Percentiles rank a stretch among this genome's conserved stretches.
phyloP scores from a whole-genome alignment of 2,888 invertebrate species.

The Heliconius aoede region DNA sequence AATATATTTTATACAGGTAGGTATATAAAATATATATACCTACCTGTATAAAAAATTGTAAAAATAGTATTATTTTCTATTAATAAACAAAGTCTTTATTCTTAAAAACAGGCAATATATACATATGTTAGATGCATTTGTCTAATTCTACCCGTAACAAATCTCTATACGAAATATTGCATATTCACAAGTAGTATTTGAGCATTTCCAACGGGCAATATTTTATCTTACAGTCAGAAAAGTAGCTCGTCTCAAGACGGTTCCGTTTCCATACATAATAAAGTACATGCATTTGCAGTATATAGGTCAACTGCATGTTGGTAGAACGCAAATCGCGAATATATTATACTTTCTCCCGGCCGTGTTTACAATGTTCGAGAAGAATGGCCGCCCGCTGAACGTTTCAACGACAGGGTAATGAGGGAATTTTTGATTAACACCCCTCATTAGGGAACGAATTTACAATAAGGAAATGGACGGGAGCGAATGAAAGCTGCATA shows the following conservation, averaged over 20 bases:
- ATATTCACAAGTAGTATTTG: conserved; percentile 43
- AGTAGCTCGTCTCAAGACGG: conserved; percentile 47
- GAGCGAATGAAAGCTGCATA: not conserved
- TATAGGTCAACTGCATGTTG: conserved; percentile 48
- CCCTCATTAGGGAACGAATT: conserved; percentile 38
- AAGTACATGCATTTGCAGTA: conserved; percentile 49
- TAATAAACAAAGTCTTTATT: not conserved
- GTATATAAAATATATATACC: too few species aligned
- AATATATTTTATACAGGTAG: too few species aligned
- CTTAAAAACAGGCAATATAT: not conserved
- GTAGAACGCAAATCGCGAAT: conserved; percentile 47
- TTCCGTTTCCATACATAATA: conserved; percentile 49
- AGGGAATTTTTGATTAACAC: conserved; percentile 45
- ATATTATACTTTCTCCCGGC: conserved; percentile 44
- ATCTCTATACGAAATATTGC: conserved; percentile 42
- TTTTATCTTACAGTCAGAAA: conserved; percentile 49
- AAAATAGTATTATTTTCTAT: not conserved
- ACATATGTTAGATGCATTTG: not conserved
- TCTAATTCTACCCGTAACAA: conserved; percentile 42
- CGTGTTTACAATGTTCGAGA: conserved; percentile 44
- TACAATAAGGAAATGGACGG: conserved; percentile 29
- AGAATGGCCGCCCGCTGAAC: conserved; percentile 43
- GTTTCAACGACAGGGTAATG: conserved; percentile 44
- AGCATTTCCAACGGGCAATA: conserved; percentile 49
- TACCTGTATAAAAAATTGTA: too few species aligned